These are phyloP conservation scores for Chaetops frenatus DNA, from an alignment of 2,113 vertebrate species.

Conservation along the genomic window DNA sequence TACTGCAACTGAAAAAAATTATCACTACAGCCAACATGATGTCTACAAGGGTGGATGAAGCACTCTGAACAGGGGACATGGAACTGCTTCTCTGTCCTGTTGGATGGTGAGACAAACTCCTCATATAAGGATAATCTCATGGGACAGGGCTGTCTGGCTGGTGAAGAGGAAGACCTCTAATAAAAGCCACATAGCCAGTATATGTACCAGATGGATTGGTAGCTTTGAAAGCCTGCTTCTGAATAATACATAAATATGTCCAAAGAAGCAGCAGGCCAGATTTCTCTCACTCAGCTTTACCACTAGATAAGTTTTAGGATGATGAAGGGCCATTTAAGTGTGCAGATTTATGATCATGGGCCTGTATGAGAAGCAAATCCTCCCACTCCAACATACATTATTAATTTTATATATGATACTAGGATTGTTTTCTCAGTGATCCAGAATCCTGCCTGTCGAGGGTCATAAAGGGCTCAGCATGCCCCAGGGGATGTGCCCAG, in stretches of 20 bases:
- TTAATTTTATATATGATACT: neutral
- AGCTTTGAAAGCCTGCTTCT: neutral
- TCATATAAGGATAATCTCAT: neutral
- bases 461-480: neutral
- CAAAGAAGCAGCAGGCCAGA: neutral
- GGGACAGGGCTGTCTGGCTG: neutral
- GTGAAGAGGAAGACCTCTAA: neutral
- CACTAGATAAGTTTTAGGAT: neutral
- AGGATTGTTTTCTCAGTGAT: neutral
- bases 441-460: rapidly evolving
- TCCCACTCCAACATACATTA: neutral
- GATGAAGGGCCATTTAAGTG: neutral
- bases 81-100: neutral
- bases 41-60: neutral
- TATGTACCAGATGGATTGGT: neutral
- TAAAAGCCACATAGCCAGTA: neutral
- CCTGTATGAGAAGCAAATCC: neutral
- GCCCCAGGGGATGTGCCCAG: rapidly evolving
- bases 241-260: neutral
- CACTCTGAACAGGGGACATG: rapidly evolving
- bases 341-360: neutral
- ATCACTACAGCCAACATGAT: neutral
- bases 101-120: neutral
- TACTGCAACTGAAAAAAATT: neutral
- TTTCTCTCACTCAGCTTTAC: neutral